Evolutionary conservation across 1,140 invertebrate genomes (phyloP), one percentile per base, ranked within the genome.

Genomic region (Lasioglossum albipes): DNA sequence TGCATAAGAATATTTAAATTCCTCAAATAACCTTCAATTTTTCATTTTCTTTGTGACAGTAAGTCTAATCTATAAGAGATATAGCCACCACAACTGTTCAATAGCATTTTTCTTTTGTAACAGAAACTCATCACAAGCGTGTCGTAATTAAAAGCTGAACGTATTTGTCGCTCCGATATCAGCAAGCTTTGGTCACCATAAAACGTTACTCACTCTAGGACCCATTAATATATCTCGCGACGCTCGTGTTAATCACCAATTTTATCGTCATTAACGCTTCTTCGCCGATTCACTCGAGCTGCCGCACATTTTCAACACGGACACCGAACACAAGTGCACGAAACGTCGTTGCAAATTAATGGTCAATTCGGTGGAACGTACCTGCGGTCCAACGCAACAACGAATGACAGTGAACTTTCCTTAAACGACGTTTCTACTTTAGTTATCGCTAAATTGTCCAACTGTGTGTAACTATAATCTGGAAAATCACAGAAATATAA

Each of bases 71-170:
- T 27, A 27, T 27, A 27, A 27, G 27, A 27, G 27, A 27, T 27
- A 27, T 27, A 27, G n/a, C 20, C 18, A 6, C 18, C 18, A 6
- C 18, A n/a, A 6, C n/a, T 57, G 6, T 57, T 57, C 18, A 7
- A 57, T 20, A n/a, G 54, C 18, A 7, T 57, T 2, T 57, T 20
- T n/a, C 54, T 57, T 57, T 36, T 13, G 16, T 31, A 64, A 64
- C 12, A 36, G 27, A 31, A 64, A 64, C 61, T 64, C 61, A 36
- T 64, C 27, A 31, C 13, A 18, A 42, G 36, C 36, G 69, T 16
- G 36, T 59, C 49, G 77, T 73, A 79, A 79, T 79, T 79, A 79
- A 79, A 79, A 79, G 77, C 77, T 73, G 45, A 79, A 79, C 69
- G 36, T 20, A 67, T n/a, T n/a, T 41, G 61, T 42, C 68, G 68